phyloP scores from a whole-genome alignment of 2,797 vertebrate genomes.

The Apogon talboti region DNA sequence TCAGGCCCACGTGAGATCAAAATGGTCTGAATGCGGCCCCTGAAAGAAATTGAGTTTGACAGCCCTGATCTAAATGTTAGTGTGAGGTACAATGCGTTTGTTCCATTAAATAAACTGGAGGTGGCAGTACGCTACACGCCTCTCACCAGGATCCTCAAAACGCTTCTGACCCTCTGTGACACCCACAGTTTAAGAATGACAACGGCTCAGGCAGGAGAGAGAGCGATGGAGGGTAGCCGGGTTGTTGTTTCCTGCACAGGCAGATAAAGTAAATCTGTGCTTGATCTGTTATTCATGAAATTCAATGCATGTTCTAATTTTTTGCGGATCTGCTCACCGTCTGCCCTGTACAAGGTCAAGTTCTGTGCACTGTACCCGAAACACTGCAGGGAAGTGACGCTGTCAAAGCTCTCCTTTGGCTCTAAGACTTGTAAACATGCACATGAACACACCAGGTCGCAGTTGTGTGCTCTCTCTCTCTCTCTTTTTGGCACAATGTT shows the following conservation, averaged over 20 bases:
- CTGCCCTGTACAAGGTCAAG: slow-evolving; percentile 58
- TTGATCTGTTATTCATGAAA: slow-evolving; percentile 10
- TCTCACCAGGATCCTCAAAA: slow-evolving; percentile 21
- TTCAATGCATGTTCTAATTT: slow-evolving; percentile 27
- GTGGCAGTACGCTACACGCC: slow-evolving; percentile 5
- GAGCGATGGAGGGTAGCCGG: slow-evolving; percentile 19
- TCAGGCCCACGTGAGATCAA: too few relatives aligned
- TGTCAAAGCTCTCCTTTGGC: slow-evolving; percentile 18
- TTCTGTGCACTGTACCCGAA: slow-evolving; percentile 27
- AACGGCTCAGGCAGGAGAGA: slow-evolving; percentile 21
- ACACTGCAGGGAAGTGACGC: slow-evolving; percentile 28
- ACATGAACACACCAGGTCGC: slow-evolving; percentile 7
- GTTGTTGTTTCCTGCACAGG: slow-evolving; percentile 4
- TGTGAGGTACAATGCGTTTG: too few relatives aligned
- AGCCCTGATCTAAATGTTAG: too few relatives aligned
- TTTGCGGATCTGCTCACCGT: slow-evolving; percentile 26
- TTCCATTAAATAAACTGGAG: too few relatives aligned
- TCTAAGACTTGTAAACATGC: slow-evolving; percentile 13
- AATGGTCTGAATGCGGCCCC: too few relatives aligned
- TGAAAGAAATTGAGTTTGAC: too few relatives aligned
- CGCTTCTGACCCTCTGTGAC: not conserved
- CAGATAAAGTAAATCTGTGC: slow-evolving; percentile 9
- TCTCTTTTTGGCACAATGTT: too few relatives aligned
- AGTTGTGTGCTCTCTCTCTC: too few relatives aligned
- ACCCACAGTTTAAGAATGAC: slow-evolving; percentile 30